Evolutionary conservation across 2,888 invertebrate species (phyloP).

Genomic region (Nomada ruficornis): DNA sequence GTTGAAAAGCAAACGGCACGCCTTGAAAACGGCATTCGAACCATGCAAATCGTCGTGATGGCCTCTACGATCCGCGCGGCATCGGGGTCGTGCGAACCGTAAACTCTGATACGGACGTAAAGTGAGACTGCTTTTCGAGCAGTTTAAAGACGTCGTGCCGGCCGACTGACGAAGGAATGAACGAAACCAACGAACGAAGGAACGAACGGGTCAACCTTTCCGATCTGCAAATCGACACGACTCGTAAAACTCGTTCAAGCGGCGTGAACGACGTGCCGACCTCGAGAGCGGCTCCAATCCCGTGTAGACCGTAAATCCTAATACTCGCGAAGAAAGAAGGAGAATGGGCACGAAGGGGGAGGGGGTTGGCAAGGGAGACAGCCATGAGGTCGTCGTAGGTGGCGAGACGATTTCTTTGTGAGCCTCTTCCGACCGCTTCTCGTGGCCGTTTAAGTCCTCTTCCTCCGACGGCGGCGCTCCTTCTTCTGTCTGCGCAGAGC

Average conservation of each 20-base stretch:
- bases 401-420: conserved; percentile 70
- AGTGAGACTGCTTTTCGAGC: conserved; percentile 65
- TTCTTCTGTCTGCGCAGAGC: conserved; percentile 9
- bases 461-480: conserved; percentile 17
- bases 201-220: conserved; percentile 66
- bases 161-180: conserved; percentile 59
- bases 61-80: conserved; percentile 69
- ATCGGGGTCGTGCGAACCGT: conserved; percentile 76
- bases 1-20: conserved; percentile 62
- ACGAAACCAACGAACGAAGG: conserved; percentile 50
- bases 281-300: conserved; percentile 48
- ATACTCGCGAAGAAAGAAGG: conserved; percentile 47
- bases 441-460: conserved; percentile 46
- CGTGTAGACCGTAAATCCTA: conserved; percentile 62
- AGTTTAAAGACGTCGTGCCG: conserved; percentile 67
- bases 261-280: conserved; percentile 53
- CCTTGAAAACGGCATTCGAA: conserved; percentile 70
- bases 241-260: conserved; percentile 70
- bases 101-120: conserved; percentile 70
- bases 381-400: conserved; percentile 64
- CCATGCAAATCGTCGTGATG: conserved; percentile 73
- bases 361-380: not conserved
- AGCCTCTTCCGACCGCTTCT: conserved; percentile 42
- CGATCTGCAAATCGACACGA: conserved; percentile 72
- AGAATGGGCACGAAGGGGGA: not conserved